Percentiles rank a stretch among this genome's conserved stretches.
phyloP scores from a whole-genome alignment of 2,888 invertebrate genomes.

The Dione vanillae region DNA sequence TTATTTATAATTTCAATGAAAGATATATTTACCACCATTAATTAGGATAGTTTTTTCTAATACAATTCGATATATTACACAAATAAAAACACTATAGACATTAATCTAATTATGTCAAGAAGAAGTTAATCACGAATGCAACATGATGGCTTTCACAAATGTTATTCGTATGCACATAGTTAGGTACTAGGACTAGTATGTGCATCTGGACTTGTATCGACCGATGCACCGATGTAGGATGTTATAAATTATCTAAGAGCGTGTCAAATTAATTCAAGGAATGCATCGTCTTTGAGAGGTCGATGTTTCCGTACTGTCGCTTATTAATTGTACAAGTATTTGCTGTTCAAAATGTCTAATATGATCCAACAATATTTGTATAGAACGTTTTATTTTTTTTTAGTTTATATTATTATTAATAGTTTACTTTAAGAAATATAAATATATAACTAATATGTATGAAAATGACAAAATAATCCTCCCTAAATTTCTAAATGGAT shows the following conservation, averaged over 20 bases:
- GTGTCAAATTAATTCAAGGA: constrained; percentile 83
- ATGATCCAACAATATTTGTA: constrained; percentile 48
- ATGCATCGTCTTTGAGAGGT: constrained; percentile 69
- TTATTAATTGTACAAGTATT: constrained; percentile 80
- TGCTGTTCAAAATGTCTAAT: constrained; percentile 69
- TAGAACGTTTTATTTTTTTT: constrained; percentile 11
- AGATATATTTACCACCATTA: too few species aligned
- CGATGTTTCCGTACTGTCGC: constrained; percentile 70
- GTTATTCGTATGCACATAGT: constrained; percentile 44
- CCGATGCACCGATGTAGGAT: constrained; percentile 69
- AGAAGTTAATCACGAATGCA: background rate
- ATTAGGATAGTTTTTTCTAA: too few species aligned
- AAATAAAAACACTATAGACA: background rate
- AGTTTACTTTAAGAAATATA: background rate
- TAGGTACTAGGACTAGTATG: constrained; percentile 48
- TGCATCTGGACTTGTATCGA: constrained; percentile 56
- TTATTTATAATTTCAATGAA: too few species aligned
- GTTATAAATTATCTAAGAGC: constrained; percentile 83
- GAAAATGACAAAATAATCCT: constrained; percentile 20
- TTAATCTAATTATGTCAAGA: too few species aligned
- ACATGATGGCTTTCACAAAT: constrained; percentile 47
- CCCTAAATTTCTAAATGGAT: constrained; percentile 27
- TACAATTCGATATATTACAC: background rate
- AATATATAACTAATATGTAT: background rate
- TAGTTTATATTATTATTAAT: background rate